phyloP scores from a whole-genome alignment of 2,797 vertebrate species.

The Argentina silus region DNA sequence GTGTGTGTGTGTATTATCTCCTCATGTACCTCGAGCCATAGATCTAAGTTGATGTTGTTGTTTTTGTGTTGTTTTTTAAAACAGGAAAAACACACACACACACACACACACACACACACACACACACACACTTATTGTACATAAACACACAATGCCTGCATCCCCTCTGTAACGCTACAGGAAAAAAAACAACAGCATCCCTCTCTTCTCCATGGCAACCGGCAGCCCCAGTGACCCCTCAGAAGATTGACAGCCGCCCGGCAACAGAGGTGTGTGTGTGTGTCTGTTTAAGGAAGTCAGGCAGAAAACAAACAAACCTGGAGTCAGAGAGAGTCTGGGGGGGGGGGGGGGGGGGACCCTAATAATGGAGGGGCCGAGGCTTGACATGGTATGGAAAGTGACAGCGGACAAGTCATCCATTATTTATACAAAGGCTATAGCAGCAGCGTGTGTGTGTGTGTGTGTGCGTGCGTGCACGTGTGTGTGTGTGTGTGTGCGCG shows the following conservation, averaged over 20 bases:
- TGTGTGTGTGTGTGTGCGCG: no score
- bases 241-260: constrained; percentile 70
- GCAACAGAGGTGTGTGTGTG: constrained; percentile 70
- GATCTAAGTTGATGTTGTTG: no score
- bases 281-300: constrained; percentile 68
- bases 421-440: constrained; percentile 82
- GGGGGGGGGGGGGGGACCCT: constrained; percentile 71
- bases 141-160: no score
- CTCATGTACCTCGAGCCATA: no score
- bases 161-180: no score
- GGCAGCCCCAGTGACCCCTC: constrained; percentile 51
- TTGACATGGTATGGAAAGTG: constrained; percentile 82
- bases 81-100: no score
- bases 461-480: no score
- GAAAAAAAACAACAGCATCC: constrained; percentile 44
- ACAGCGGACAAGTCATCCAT: constrained; percentile 85
- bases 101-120: no score
- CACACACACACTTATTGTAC: no score
- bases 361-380: constrained; percentile 77
- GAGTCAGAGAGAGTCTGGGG: constrained; percentile 62
- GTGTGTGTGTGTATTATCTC: no score
- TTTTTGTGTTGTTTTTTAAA: no score
- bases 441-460: no score
- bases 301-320: constrained; percentile 77
- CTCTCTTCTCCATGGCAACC: constrained; percentile 63